These are phyloP conservation scores for Chrysolina americana DNA, from an alignment of 2,888 invertebrate genomes.

Conservation along the genomic window DNA sequence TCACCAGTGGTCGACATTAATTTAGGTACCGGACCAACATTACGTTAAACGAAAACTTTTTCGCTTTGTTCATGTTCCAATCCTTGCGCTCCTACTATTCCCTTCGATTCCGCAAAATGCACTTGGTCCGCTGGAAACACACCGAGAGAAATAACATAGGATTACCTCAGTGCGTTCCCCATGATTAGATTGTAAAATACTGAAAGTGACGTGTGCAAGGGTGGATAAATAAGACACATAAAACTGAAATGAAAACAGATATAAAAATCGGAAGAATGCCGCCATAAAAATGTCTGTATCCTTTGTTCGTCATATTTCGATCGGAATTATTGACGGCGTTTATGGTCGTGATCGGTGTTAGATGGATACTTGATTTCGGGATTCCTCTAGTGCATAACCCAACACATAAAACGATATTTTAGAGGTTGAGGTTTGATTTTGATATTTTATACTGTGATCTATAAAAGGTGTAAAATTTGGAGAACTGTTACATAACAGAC, in stretches of 20 bases:
- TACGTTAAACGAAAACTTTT: no score
- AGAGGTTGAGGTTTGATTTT: not conserved
- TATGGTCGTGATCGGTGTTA: slow-evolving; percentile 38
- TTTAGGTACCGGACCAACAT: no score
- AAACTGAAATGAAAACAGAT: slow-evolving; percentile 71
- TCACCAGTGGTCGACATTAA: no score
- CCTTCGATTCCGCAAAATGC: slow-evolving; percentile 21
- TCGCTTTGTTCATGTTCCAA: not conserved
- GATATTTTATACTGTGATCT: not conserved
- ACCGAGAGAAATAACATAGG: slow-evolving; percentile 71
- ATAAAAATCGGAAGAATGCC: slow-evolving; percentile 70
- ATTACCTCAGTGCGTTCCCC: slow-evolving; percentile 72
- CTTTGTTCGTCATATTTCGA: slow-evolving; percentile 36
- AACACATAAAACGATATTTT: not conserved
- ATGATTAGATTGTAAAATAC: slow-evolving; percentile 74
- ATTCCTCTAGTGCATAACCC: not conserved
- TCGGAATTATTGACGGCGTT: slow-evolving; percentile 30
- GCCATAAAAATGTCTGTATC: slow-evolving; percentile 64
- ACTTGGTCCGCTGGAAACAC: slow-evolving; percentile 63
- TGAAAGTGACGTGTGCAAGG: slow-evolving; percentile 71
- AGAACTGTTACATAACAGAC: no score
- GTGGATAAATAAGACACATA: slow-evolving; percentile 72
- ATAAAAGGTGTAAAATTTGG: no score
- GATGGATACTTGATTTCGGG: slow-evolving; percentile 9
- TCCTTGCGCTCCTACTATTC: slow-evolving; percentile 37